Conservation (phyloP, 2,888 invertebrate species). For the Ditylenchus weischeri region DNA sequence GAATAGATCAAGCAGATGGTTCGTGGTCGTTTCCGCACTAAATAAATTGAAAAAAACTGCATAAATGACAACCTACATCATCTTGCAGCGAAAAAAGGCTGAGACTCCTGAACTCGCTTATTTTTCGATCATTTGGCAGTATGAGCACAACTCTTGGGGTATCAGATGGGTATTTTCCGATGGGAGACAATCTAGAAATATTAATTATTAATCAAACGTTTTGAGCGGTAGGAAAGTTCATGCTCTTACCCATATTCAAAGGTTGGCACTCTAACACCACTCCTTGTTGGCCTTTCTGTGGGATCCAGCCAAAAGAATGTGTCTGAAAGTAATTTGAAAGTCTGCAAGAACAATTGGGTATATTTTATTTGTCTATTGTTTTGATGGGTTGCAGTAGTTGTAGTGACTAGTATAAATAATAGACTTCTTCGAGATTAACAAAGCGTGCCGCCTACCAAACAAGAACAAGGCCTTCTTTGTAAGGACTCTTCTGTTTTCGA, state of each 20-base stretch:
- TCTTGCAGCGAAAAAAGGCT: conserved; percentile 23
- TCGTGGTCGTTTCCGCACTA: not conserved
- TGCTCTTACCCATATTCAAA: conserved; percentile 48
- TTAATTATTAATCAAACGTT: not conserved
- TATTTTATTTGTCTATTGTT: too few species aligned
- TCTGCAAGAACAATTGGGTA: not conserved
- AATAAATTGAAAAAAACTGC: conserved; percentile 19
- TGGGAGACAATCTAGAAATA: conserved; percentile 17
- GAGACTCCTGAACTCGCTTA: conserved; percentile 52
- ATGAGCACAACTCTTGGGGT: conserved; percentile 47
- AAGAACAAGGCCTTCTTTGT: too few species aligned
- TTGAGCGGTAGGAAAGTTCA: too few species aligned
- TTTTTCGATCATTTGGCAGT: conserved; percentile 45
- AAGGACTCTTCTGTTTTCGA: too few species aligned
- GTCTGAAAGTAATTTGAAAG: conserved; percentile 37
- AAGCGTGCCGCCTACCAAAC: too few species aligned
- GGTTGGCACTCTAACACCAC: conserved; percentile 51
- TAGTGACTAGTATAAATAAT: too few species aligned
- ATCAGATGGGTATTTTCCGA: conserved; percentile 10
- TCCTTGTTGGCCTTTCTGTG: conserved; percentile 41
- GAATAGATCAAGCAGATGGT: not conserved
- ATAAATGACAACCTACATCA: not conserved
- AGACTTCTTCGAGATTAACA: too few species aligned
- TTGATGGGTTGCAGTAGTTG: too few species aligned
- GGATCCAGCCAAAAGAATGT: conserved; percentile 56